Evolutionary conservation across 2,113 vertebrate genomes (phyloP).

Genomic region (Neotoma lepida): DNA sequence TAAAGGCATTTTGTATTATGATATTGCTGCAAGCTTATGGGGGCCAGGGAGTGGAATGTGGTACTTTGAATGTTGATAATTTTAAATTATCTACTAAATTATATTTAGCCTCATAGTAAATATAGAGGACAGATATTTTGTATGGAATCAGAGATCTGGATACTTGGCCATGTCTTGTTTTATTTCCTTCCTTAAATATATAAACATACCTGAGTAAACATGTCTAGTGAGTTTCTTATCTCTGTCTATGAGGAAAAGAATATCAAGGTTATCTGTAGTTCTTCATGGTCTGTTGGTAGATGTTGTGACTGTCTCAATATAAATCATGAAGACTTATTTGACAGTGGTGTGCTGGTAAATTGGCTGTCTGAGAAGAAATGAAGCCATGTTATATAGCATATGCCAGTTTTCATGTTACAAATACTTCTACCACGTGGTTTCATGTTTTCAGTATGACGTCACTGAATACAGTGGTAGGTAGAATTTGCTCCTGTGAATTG

Average conservation of each 20-base stretch:
- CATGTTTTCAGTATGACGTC: neutral
- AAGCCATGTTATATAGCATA: constrained; percentile 7
- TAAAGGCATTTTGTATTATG: too few relatives aligned
- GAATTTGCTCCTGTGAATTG: neutral
- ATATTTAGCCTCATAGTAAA: neutral
- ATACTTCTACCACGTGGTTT: neutral
- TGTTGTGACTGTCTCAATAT: neutral
- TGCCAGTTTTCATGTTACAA: neutral
- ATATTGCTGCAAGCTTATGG: too few relatives aligned
- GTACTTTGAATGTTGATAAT: neutral
- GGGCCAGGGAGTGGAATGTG: too few relatives aligned
- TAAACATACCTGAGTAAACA: neutral
- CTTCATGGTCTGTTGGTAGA: neutral
- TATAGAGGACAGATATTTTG: neutral
- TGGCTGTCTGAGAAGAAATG: neutral
- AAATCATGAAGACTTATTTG: neutral
- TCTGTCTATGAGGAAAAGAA: neutral
- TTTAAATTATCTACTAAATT: neutral
- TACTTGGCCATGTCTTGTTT: neutral
- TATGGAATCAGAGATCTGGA: neutral
- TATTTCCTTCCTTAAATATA: constrained; percentile 24
- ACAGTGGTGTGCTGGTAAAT: neutral
- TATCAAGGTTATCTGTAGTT: neutral
- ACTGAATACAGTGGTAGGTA: neutral
- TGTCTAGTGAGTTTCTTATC: neutral